Evolutionary conservation across 1,140 invertebrate genomes (phyloP).

Genomic region (Eumeta japonica): DNA sequence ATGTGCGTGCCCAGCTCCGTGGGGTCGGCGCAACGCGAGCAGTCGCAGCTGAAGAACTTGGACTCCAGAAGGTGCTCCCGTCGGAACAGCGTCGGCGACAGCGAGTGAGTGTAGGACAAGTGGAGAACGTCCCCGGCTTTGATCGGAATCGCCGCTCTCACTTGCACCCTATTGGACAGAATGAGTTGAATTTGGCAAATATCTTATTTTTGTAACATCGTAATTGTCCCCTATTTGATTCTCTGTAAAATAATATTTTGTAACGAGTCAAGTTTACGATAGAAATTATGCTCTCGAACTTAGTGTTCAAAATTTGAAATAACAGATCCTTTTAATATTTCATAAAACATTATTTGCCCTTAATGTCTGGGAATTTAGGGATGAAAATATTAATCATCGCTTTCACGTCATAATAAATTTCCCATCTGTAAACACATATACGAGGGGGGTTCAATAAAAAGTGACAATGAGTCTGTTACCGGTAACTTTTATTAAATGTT

Average conservation of each 20-base stretch:
- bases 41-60: constrained; percentile 77
- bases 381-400: too few relatives aligned
- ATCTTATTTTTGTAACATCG: too few relatives aligned
- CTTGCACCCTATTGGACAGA: constrained; percentile 58
- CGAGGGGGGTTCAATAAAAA: too few relatives aligned
- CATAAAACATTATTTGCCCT: neutral
- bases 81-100: constrained; percentile 73
- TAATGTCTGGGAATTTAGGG: too few relatives aligned
- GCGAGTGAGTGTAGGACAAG: constrained; percentile 73
- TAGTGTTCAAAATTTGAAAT: neutral
- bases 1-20: constrained; percentile 74
- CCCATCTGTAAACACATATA: too few relatives aligned
- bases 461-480: too few relatives aligned
- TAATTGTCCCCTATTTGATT: too few relatives aligned
- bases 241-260: too few relatives aligned
- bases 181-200: constrained; percentile 3
- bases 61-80: constrained; percentile 68
- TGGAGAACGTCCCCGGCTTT: constrained; percentile 64
- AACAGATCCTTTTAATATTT: neutral
- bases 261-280: too few relatives aligned
- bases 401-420: too few relatives aligned
- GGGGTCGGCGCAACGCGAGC: constrained; percentile 70
- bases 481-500: too few relatives aligned
- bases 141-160: constrained; percentile 69
- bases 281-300: too few relatives aligned